Base-by-base conservation (phyloP, 2,888 invertebrate genomes). In the Scrobipalpa costella region DNA sequence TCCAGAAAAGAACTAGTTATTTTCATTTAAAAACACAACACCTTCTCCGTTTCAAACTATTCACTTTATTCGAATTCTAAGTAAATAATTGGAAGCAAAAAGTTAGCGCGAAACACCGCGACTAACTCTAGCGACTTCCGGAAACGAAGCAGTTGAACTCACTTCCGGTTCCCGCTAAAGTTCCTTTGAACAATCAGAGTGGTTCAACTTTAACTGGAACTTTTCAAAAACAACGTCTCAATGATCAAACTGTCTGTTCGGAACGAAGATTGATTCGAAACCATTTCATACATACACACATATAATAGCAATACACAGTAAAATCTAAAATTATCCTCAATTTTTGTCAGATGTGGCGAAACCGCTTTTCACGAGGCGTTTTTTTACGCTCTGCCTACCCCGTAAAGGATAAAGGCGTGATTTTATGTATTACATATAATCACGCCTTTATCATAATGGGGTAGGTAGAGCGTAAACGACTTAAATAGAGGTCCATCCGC, bases 181-280 rank as follows among this genome's bases (percentile, higher is more conserved):
- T 50, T 50, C 21, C 21, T 2, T 50, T 50, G 50, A 50, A 50
- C 50, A 50, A 50, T 50, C 50, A 50, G 19, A 50, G 50, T 19
- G 50, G 50, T 50, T 9, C 17, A 50, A 50, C 19, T 50, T 50
- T 19, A 21, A 17, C 21, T 2, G 50, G 50, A 50, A 50, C 19
- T 50, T 19, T 21, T 50, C 50, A 50, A 50, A 27, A 50, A 50
- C 17, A 17, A 19, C 19, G 19, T 50, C 9, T 50, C 50, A 50
- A 21, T 50, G 11, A 44, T 44, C 44, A 50, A 49, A 49, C 50
- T 50, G 50, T 50, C 50, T 7, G 50, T 9, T 19, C 5, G 21
- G 21, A 50, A 50, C 19, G 50, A 50, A 50, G 50, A 50, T 50
- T 19, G 11, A 50, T 50, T 50, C 19, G 50, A 19, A 52, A 52